Evolutionary conservation across 2,888 invertebrate species (phyloP), one percentile per base, ranked within the genome.

Genomic region (Anarsia innoxiella): DNA sequence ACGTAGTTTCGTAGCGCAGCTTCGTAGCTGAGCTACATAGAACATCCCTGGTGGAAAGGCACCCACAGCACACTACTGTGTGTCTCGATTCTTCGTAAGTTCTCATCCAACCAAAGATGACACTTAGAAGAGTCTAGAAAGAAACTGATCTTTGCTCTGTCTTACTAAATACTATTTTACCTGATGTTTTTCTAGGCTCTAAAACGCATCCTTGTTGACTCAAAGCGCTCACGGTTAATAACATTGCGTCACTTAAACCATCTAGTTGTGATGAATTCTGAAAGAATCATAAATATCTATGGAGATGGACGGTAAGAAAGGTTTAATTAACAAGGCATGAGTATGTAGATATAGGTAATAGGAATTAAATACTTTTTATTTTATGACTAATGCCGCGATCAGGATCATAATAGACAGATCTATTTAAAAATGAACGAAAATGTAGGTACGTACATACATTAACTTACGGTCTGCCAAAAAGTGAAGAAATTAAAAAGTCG

Each of bases 191-290:
- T 11, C 53, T 62, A 0, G 88, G 87, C 44, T 87, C 79, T 32
- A 82, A 61, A 1, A 71, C 56, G 13, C 86, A 73, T 1, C 88
- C 89, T 61, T 89, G 89, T 51, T 89, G 89, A 36, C 87, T 86
- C 1, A 88, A 56, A 2, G 88, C 88, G 15, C 87, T 83, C 52
- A 88, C 67, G 0, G 87, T 76, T 9, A 88, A 46, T 9, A 89
- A 54, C 23, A 80, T 55, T 0, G 86, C 78, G 36, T 88, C 88
- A 1, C 69, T 56, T 1, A 82, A 49, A 12, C 74, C 73, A 28
- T 70, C 61, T 1, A 77, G 46, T 36, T 69, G 19, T 8, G 8
- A 19, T 3, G 19, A 19, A 5, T 19, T 19, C 19, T 8, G 3
- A 5, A 19, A 19, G 3, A 5, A 8, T 3, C 19, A 19, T 8